Evolutionary conservation across 2,888 invertebrate species (phyloP), one percentile per base, ranked within the genome.

Genomic region (Limulus polyphemus): DNA sequence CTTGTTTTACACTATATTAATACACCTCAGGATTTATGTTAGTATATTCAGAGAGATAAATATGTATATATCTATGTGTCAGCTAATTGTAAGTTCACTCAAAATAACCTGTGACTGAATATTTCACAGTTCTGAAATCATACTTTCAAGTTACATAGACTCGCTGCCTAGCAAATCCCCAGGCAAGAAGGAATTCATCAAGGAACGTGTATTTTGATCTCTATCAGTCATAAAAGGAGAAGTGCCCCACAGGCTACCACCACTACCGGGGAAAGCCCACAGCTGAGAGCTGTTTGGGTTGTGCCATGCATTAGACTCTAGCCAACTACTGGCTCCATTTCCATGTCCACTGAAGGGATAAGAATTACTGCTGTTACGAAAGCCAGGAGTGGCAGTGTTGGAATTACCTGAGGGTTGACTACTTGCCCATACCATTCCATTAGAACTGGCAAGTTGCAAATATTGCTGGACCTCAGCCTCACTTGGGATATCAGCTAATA

Each of bases 401-500:
- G 50, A 47, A 32, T 52, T 58, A 14, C 56, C 60, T 7, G 65
- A 61, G 9, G 60, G 56, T 46, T 51, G 49, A 50, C 60, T 47
- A 47, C 58, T 52, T 57, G 59, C 61, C n/a, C 57, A 63, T 32
- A 32, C 32, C 32, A 32, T 32, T 32, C 32, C 32, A 32, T 1
- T 32, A 68, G 83, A 84, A 70, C 84, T 84, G 72, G 89, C 82
- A 76, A 88, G 88, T 67, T 90, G 88, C 74, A 93, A 81, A 71
- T 92, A 83, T 73, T 86, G 83, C 77, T 87, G 86, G 70, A 92
- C 91, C 75, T 94, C 93, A 72, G 84, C 84, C 76, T 95, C 95
- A 63, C 85, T 86, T 63, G 93, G 92, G 71, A 91, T 90, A 79
- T 95, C 94, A 61, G 93, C 94, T 78, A 91, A 84, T 76, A 97